Conservation (phyloP, 2,113 vertebrate species). For the Aldabrachelys gigantea region DNA sequence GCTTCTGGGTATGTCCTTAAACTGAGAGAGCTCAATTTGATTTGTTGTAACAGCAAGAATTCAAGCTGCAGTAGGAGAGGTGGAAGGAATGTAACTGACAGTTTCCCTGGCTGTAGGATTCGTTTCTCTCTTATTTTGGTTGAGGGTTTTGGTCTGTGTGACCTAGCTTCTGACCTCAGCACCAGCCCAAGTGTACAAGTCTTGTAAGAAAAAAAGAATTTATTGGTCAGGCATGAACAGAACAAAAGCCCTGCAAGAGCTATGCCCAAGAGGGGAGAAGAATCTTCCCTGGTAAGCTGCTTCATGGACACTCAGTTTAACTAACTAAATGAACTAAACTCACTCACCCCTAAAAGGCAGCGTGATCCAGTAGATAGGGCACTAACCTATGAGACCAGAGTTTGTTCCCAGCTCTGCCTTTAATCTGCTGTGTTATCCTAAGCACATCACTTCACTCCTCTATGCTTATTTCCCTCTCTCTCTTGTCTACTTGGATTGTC, state of each 20-base stretch:
- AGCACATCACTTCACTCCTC: neutral
- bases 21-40: neutral
- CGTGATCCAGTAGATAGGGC: neutral
- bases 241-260: neutral
- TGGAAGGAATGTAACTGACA: neutral
- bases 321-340: no score
- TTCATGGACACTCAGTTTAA: neutral
- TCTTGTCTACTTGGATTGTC: neutral
- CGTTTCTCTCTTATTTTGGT: neutral
- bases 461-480: neutral
- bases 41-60: neutral
- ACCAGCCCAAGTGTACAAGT: rapidly evolving
- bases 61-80: neutral
- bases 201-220: no score
- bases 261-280: neutral
- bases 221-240: neutral
- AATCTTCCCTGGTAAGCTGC: neutral
- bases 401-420: neutral
- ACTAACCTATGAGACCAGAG: neutral
- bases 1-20: rapidly evolving
- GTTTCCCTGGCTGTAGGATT: neutral
- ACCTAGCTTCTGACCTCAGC: neutral
- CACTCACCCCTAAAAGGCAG: no score
- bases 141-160: neutral
- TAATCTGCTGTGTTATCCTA: neutral